phyloP scores from a whole-genome alignment of 2,888 invertebrate species.

The Erebia epiphron region DNA sequence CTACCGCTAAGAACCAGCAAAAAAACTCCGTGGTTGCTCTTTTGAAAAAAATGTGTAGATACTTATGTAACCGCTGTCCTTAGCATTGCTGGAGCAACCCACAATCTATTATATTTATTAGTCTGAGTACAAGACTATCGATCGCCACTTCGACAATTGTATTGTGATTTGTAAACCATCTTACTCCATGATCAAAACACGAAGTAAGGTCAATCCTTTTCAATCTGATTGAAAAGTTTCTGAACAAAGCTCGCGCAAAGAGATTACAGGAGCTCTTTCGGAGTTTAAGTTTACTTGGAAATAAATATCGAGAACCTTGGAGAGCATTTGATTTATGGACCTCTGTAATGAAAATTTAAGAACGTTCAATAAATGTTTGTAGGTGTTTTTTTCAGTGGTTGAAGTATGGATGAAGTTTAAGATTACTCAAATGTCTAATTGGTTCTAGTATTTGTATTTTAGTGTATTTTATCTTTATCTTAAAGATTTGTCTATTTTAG shows the following conservation, averaged over 20 bases:
- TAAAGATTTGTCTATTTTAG: no score
- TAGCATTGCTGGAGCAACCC: no score
- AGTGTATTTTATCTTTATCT: no score
- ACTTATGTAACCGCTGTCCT: no score
- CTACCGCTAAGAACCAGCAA: no score
- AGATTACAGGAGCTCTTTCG: slow-evolving; percentile 14
- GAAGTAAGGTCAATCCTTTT: slow-evolving; percentile 3
- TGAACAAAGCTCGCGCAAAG: slow-evolving; percentile 6
- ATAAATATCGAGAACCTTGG: slow-evolving; percentile 8
- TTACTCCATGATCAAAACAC: slow-evolving; percentile 10
- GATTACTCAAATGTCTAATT: no score
- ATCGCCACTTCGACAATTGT: not conserved
- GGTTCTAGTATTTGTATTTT: no score
- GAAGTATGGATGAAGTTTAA: not conserved
- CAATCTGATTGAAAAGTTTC: slow-evolving; percentile 18
- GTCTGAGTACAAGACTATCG: no score
- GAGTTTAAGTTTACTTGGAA: slow-evolving; percentile 3
- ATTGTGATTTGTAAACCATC: not conserved
- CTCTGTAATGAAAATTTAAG: not conserved
- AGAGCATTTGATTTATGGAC: not conserved
- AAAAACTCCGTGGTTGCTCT: no score
- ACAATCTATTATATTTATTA: no score
- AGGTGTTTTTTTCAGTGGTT: not conserved
- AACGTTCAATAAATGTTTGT: not conserved
- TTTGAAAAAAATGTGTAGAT: no score